Conservation (phyloP, 2,113 vertebrate species). For the Hyperopisus bebe region DNA sequence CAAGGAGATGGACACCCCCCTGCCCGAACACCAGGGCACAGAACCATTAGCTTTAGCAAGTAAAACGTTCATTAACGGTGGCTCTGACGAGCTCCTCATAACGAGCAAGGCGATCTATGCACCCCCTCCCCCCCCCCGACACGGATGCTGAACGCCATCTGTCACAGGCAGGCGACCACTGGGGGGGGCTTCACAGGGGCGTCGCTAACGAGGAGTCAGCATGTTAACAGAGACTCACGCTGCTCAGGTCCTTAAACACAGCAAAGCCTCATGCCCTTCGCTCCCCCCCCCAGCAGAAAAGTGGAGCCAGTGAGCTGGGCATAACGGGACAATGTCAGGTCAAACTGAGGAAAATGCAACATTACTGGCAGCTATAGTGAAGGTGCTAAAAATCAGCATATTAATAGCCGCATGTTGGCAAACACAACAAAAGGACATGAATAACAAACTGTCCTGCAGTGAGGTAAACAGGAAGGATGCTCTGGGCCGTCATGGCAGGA, state of each 20-base stretch:
- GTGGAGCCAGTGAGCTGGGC: not conserved
- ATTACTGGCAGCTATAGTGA: not conserved
- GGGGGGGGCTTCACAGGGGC: not conserved
- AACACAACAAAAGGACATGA: constrained; percentile 7
- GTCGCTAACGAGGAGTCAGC: not conserved
- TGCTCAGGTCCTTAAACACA: not conserved
- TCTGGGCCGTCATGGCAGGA: constrained; percentile 6
- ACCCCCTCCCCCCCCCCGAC: not conserved
- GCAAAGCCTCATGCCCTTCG: not conserved
- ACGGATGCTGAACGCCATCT: not conserved
- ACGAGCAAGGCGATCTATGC: too few species aligned
- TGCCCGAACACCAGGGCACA: not conserved
- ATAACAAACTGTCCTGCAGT: constrained; percentile 2
- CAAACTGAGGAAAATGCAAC: not conserved
- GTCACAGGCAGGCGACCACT: not conserved
- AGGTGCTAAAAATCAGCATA: not conserved
- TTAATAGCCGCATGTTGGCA: constrained; percentile 7
- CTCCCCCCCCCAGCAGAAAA: not conserved
- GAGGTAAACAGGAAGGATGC: constrained; percentile 18
- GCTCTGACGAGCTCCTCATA: not conserved
- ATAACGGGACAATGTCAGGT: not conserved
- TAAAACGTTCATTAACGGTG: not conserved
- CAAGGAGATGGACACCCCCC: not conserved
- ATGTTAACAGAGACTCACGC: not conserved
- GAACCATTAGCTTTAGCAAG: not conserved